Conservation (phyloP, 2,113 vertebrate species). For the Megaceryle maxima region DNA sequence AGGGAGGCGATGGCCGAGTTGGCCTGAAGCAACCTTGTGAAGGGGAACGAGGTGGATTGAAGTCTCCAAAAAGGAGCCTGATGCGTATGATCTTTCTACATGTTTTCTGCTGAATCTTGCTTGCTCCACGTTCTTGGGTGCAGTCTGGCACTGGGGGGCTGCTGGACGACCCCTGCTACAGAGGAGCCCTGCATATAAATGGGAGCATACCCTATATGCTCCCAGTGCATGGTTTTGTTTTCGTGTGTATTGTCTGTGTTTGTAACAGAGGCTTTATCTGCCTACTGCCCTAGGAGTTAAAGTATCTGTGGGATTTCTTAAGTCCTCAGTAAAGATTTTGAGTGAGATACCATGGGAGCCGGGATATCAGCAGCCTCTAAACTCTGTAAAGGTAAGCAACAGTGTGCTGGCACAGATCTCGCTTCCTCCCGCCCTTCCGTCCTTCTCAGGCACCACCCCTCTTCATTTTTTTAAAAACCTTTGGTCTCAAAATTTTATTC, state of each 20-base stretch:
- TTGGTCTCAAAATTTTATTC: background rate
- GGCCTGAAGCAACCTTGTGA: background rate
- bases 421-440: background rate
- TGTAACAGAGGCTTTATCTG: background rate
- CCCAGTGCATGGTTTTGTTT: fast-evolving
- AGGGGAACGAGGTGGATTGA: background rate
- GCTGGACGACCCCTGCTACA: background rate
- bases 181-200: background rate
- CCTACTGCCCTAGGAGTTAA: background rate
- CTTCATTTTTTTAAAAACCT: background rate
- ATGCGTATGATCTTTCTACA: fast-evolving
- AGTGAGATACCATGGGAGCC: background rate
- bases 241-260: background rate
- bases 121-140: background rate
- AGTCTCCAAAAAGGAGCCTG: background rate
- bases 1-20: background rate
- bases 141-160: background rate
- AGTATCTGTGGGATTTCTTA: background rate
- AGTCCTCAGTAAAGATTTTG: background rate
- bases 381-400: background rate
- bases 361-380: background rate
- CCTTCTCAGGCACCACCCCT: background rate
- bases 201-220: fast-evolving
- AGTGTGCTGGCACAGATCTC: background rate
- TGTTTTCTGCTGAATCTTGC: background rate